Evolutionary conservation across 2,888 invertebrate species (phyloP), one percentile per base, ranked within the genome.

Genomic region (Apamea monoglypha): DNA sequence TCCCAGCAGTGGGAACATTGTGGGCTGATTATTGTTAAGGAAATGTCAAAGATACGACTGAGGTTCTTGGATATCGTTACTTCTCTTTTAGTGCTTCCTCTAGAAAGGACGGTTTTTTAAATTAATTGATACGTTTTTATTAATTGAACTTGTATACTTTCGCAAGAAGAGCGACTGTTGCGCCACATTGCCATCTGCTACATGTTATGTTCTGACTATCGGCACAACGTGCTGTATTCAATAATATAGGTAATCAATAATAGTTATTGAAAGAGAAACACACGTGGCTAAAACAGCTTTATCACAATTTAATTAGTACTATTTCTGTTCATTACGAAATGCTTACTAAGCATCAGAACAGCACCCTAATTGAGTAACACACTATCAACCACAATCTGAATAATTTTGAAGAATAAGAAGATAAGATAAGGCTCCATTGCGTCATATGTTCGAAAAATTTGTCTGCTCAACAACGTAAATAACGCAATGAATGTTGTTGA

Each of bases 211-310:
- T 29, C 10, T 0, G 18, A 44, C 66, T 83, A 83, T 83, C 87
- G 0, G 25, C 14, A 14, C 25, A 83, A 87, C 83, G 83, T 87
- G 83, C 40, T 63, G 14, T 53, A 29, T 61, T 71, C 63, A 87
- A 61, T 59, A 25, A 4, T 21, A n/a, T n/a, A 36, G 1, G 14
- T 61, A 10, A 56, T 64, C 1, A 44, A 44, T 44, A 56, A 25
- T 56, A 12, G 10, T 67, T 5, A 59, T 25, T 50, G 18, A 59
- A 56, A 56, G 5, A 0, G 29, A 21, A 79, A 66, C n/a, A n/a
- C 56, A 80, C 18, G 36, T 80, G 36, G 25, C 36, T 10, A 1
- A 14, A 40, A 21, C n/a, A 21, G 40, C 18, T 8, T 18, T 32
- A 61, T 61, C 29, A n/a, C 2, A n/a, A 61, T 50, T 63, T 50